Evolutionary conservation across 2,113 vertebrate species (phyloP), one percentile per base, ranked within the genome.

Genomic region (Eira barbara): DNA sequence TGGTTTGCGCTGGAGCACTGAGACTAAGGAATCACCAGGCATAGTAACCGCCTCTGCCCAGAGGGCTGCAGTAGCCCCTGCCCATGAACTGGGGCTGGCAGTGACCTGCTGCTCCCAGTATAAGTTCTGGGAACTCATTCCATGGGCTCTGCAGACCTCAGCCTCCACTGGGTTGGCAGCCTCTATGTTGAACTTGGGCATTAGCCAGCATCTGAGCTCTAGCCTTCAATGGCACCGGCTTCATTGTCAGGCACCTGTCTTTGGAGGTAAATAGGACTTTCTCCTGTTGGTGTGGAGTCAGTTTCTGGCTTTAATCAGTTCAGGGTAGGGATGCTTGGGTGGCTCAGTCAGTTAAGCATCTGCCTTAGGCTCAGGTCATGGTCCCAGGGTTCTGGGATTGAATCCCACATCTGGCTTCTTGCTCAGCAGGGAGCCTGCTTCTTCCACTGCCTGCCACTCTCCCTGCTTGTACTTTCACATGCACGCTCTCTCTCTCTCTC

Each of bases 111-210:
- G 63, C 17, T 67, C 25, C 4, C 18, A n/a, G 0, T 0, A 2
- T 10, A 17, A 17, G 55, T 49, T 78, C 87, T 86, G 82, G 59
- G 61, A 61, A 74, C 45, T 71, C 39, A 27, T 0, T 17, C 36
- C 1, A 0, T 7, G 21, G 36, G 47, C 52, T 49, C 42, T 61
- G 59, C 11, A 9, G 39, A 81, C 57, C 34, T 87, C 63, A 27
- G 42, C 9, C 57, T 90, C 55, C 55, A 74, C 0, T 9, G 78
- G 45, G 36, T 29, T 91, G 69, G 89, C 86, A 93, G 78, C 27
- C 15, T 91, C 34, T 61, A 23, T 18, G n/a, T 27, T 80, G 89
- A 89, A 89, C 89, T 29, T 89, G 94, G 89, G 42, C 23, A 36
- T n/a, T 34, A 7, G 91, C 52, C 84, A 95, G 81, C 6, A 27